Evolutionary conservation across 2,113 vertebrate species (phyloP).

Genomic region (Elaphurus davidianus): DNA sequence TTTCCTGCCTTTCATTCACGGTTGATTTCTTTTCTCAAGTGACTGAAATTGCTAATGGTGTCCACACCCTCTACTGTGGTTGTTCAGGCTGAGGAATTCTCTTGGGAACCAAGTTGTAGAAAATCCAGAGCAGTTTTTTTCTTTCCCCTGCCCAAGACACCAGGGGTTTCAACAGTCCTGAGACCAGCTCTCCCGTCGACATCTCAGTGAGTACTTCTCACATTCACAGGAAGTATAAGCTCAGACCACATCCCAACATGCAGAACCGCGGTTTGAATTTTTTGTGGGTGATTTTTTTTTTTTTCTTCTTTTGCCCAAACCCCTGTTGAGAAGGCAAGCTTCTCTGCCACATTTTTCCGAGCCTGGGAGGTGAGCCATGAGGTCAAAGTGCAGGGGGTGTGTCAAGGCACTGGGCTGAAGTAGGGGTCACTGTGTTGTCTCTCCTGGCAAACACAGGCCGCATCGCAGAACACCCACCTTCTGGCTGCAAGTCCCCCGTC

Average conservation of each 20-base stretch:
- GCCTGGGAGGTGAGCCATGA: background rate
- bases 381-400: background rate
- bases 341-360: background rate
- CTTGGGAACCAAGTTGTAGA: background rate
- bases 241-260: background rate
- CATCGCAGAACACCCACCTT: background rate
- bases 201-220: background rate
- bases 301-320: background rate
- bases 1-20: background rate
- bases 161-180: background rate
- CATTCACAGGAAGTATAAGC: background rate
- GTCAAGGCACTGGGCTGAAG: background rate
- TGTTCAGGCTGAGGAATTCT: background rate
- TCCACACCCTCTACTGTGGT: background rate
- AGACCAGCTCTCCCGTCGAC: background rate
- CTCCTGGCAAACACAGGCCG: background rate
- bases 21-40: background rate
- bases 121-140: background rate
- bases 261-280: background rate
- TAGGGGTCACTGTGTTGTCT: background rate
- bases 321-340: background rate
- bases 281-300: background rate
- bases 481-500: fast-evolving
- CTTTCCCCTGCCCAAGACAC: background rate
- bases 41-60: background rate